These are phyloP conservation scores for Dryobotodes eremita DNA, from an alignment of 2,888 invertebrate genomes.

Conservation along the genomic window DNA sequence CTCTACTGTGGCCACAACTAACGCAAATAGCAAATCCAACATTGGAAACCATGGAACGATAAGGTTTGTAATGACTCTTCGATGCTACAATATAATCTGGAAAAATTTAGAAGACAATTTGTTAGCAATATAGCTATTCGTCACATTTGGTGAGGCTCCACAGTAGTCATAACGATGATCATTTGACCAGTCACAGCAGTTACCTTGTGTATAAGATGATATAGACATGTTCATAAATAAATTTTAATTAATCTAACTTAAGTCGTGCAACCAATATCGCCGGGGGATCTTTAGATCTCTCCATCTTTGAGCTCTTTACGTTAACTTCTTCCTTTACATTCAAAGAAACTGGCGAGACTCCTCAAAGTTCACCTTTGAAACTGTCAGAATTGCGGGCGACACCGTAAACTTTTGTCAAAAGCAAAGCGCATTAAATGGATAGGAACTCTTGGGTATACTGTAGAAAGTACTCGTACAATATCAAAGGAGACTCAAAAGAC, in stretches of 20 bases:
- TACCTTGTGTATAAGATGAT: no score
- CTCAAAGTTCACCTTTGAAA: conserved; percentile 20
- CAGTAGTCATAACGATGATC: neutral
- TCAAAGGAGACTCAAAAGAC: conserved; percentile 1
- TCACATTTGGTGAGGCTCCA: neutral
- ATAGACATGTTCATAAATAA: neutral
- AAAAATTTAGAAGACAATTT: neutral
- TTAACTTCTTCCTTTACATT: conserved; percentile 10
- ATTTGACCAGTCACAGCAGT: neutral
- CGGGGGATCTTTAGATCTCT: neutral
- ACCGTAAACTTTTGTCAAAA: conserved; percentile 19
- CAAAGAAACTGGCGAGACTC: neutral
- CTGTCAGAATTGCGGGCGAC: neutral
- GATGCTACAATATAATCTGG: neutral
- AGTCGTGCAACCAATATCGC: neutral
- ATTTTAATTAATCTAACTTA: neutral
- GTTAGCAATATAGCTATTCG: neutral
- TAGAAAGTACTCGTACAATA: conserved; percentile 3
- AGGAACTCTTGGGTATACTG: conserved; percentile 16
- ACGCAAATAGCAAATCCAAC: neutral
- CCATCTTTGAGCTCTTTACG: neutral
- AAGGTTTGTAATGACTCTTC: neutral
- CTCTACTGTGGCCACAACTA: neutral
- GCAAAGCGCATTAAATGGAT: conserved; percentile 13
- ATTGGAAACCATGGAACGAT: neutral